A percentile compares a stretch with the other conserved stretches of the same genome.
phyloP scores from a whole-genome alignment of 2,888 invertebrate species.

The Pollenia labialis region DNA sequence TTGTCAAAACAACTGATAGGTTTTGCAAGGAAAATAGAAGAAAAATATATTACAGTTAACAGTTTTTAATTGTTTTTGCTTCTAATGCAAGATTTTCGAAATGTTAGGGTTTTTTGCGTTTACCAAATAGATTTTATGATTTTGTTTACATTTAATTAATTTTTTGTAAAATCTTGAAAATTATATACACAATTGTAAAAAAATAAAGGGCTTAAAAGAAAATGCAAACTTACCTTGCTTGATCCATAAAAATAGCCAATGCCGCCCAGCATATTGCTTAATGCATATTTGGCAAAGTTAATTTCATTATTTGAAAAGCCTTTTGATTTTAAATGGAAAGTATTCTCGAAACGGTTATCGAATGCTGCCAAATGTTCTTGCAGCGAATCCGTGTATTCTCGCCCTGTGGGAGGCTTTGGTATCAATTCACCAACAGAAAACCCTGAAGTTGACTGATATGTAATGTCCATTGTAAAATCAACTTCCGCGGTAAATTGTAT shows the following conservation, averaged over 20 bases:
- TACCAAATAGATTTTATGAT: too few relatives aligned
- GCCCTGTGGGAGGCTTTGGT: conserved; percentile 85
- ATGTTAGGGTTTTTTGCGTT: too few relatives aligned
- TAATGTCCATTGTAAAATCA: conserved; percentile 93
- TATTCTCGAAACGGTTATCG: conserved; percentile 91
- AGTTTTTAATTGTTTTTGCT: too few relatives aligned
- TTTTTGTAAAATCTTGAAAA: neutral
- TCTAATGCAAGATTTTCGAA: too few relatives aligned
- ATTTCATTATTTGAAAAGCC: conserved; percentile 88
- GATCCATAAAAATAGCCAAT: conserved; percentile 98
- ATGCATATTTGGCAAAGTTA: conserved; percentile 91
- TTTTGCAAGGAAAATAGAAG: too few relatives aligned
- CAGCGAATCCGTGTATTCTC: conserved; percentile 88
- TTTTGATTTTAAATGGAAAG: conserved; percentile 90
- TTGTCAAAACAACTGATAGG: too few relatives aligned
- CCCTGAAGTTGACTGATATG: conserved; percentile 91
- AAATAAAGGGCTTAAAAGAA: neutral
- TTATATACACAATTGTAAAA: neutral
- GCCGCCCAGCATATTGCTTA: conserved; percentile 98
- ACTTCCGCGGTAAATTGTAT: conserved; percentile 90
- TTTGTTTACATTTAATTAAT: too few relatives aligned
- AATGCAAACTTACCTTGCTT: conserved; percentile 72
- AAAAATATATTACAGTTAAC: too few relatives aligned
- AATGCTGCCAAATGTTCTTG: conserved; percentile 87
- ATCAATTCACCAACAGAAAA: conserved; percentile 84